These are phyloP conservation scores for Oryctolagus cuniculus DNA, from an alignment of 2,113 vertebrate species.

Conservation along the genomic window mOryCun1.1 NC_091437.1:17072501-17073000, in stretches of 20 bases:
- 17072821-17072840: neutral
- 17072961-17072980: neutral
- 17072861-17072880: neutral
- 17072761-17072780: neutral
- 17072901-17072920: neutral
- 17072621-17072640: neutral
- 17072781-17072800: conserved; percentile 19
- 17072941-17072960: neutral
- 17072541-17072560: too few relatives aligned
- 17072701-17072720: neutral
- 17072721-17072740: neutral
- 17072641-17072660: neutral
- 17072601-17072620: too few relatives aligned
- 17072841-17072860: neutral
- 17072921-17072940: neutral
- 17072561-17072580: too few relatives aligned
- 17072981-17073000: neutral
- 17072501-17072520: too few relatives aligned
- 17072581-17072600: too few relatives aligned
- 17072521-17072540: too few relatives aligned
- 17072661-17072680: neutral
- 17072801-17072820: neutral
- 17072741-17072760: neutral
- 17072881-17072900: neutral
- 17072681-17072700: neutral